Evolutionary conservation across 2,113 vertebrate genomes (phyloP), one percentile per base, ranked within the genome.

Genomic region (Phodopus roborovskii): DNA sequence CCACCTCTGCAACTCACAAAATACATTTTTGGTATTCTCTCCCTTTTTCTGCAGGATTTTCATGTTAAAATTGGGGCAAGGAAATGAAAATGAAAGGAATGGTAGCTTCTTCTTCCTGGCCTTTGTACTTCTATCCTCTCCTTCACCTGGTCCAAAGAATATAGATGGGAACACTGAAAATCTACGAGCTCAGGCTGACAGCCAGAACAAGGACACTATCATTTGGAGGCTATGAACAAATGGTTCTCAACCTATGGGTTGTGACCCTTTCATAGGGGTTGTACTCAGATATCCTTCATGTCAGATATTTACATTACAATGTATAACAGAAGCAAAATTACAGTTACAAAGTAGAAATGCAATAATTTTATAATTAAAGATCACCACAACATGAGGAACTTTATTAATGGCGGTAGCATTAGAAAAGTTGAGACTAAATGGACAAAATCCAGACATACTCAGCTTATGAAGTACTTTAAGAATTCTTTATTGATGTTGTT

Each of bases 401-500:
- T 11, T 7, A 45, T 75, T 45, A 26, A 45, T 5, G 11, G 73
- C 45, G 5, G 12, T 10, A 45, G 24, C 24, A 45, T 45, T 45
- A 45, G 22, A 11, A 45, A 75, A 11, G 24, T 75, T 75, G 73
- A 74, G 11, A 42, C n/a, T n/a, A n/a, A n/a, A n/a, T n/a, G n/a
- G 26, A 60, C 75, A 24, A 73, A 78, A 13, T 0, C 7, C 3
- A 2, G 2, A 45, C 24, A 20, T 28, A 39, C 16, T 5, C 15
- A 17, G 50, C 4, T 16, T n/a, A 53, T 4, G 4, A 36, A 1
- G 0, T 7, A n/a, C 12, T 3, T 53, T 0, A 0, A 45, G 42
- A 89, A 17, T 6, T 45, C 30, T 24, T 26, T 2, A 0, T 64
- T 24, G 1, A 0, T 82, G 12, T 0, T 0, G 42, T 15, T 22